Evolutionary conservation across 2,797 vertebrate species (phyloP).

Genomic region (Coluber constrictor): DNA sequence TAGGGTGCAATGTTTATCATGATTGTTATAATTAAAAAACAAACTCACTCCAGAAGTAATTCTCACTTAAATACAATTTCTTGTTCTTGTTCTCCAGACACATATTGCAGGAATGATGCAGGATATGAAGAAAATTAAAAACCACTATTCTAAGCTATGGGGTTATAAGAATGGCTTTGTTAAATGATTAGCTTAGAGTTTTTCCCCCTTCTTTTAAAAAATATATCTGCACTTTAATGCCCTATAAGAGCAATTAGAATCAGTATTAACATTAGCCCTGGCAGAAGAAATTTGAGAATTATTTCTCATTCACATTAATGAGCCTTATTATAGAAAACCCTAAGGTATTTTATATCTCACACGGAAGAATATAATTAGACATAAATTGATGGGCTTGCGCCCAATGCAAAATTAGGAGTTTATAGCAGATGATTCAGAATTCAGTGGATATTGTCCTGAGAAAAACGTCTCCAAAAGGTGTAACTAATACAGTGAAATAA

Average conservation of each 20-base stretch:
- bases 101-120: constrained; percentile 33
- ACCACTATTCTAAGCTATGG: constrained; percentile 38
- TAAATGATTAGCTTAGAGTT: constrained; percentile 58
- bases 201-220: constrained; percentile 1
- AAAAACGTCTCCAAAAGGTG: constrained; percentile 57
- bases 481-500: constrained; percentile 69
- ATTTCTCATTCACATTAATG: constrained; percentile 69
- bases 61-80: constrained; percentile 20
- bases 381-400: constrained; percentile 67
- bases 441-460: constrained; percentile 58
- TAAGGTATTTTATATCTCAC: constrained; percentile 72
- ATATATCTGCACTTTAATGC: constrained; percentile 57
- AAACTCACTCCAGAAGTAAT: background rate
- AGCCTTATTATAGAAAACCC: constrained; percentile 70
- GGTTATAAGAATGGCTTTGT: constrained; percentile 42
- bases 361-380: constrained; percentile 72
- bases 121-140: constrained; percentile 30
- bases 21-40: background rate
- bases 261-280: constrained; percentile 70
- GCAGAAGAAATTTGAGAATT: constrained; percentile 67
- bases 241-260: constrained; percentile 68
- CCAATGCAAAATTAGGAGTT: constrained; percentile 66
- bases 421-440: constrained; percentile 63
- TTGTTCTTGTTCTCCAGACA: constrained; percentile 35
- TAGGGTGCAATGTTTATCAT: background rate